Percentiles rank a stretch among this genome's conserved stretches.
These are phyloP conservation scores for Seira ritae DNA, from an alignment of 2,888 invertebrate genomes.

Conservation along the genomic window DNA sequence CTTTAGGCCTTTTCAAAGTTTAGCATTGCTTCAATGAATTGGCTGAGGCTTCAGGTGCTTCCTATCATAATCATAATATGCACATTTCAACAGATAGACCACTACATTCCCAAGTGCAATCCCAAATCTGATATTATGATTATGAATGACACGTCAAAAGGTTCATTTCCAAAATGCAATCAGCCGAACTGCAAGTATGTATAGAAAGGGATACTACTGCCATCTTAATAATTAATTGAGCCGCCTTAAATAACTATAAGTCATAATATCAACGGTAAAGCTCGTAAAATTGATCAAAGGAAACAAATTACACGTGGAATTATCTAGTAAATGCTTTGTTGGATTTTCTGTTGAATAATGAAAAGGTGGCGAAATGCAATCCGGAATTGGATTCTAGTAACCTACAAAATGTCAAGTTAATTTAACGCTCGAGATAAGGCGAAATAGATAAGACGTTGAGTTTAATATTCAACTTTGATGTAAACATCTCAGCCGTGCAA, in stretches of 20 bases:
- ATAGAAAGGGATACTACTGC: neutral
- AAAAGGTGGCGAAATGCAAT: constrained; percentile 1
- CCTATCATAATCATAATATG: no score
- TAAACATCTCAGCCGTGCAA: no score
- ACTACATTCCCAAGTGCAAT: neutral
- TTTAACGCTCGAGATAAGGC: no score
- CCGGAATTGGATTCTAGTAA: constrained; percentile 43
- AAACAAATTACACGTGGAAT: no score
- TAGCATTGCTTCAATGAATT: no score
- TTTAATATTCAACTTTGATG: no score
- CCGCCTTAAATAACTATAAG: neutral
- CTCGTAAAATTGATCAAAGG: no score
- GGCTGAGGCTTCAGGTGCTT: neutral
- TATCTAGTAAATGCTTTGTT: neutral
- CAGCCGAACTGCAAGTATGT: no score
- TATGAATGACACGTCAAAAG: no score
- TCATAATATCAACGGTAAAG: no score
- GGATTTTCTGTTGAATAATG: neutral
- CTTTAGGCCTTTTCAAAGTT: neutral
- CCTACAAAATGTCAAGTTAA: constrained; percentile 34
- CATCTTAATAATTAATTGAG: neutral
- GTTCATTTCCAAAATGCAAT: no score
- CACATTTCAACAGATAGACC: neutral
- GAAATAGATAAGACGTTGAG: no score
- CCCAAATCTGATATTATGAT: neutral